phyloP scores from a whole-genome alignment of 35 echinoderm and acorn worm genomes.

The Lytechinus variegatus region DNA sequence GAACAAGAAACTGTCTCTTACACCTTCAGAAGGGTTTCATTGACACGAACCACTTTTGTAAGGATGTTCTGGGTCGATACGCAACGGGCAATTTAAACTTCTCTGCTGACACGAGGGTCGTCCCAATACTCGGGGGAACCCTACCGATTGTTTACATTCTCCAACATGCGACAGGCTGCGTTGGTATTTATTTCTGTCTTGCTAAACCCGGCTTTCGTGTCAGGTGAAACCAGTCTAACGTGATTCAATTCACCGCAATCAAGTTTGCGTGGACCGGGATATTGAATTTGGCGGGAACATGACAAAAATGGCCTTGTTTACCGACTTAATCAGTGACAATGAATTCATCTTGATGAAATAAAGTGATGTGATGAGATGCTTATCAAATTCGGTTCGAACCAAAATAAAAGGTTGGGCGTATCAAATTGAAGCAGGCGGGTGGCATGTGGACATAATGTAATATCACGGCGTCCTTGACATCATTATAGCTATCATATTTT shows the following conservation, averaged over 20 bases:
- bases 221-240: not conserved
- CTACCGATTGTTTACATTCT: not conserved
- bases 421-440: not conserved
- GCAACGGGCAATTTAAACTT: not conserved
- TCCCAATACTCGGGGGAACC: too few relatives aligned
- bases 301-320: not conserved
- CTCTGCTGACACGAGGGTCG: not conserved
- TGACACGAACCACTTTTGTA: not conserved
- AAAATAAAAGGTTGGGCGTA: not conserved
- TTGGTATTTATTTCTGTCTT: not conserved
- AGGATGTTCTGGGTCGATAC: not conserved
- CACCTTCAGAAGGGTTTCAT: not conserved
- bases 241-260: not conserved
- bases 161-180: not conserved
- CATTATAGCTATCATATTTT: not conserved
- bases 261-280: not conserved
- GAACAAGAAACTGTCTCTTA: not conserved
- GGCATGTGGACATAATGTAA: not conserved
- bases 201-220: not conserved
- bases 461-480: not conserved
- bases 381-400: not conserved
- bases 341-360: not conserved
- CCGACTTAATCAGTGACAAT: not conserved
- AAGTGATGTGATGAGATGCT: not conserved
- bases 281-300: not conserved